Percentiles rank a stretch among this genome's conserved stretches.
These are phyloP conservation scores for Epinotia brunnichana DNA, from an alignment of 2,888 invertebrate genomes.

Conservation along the genomic window DNA sequence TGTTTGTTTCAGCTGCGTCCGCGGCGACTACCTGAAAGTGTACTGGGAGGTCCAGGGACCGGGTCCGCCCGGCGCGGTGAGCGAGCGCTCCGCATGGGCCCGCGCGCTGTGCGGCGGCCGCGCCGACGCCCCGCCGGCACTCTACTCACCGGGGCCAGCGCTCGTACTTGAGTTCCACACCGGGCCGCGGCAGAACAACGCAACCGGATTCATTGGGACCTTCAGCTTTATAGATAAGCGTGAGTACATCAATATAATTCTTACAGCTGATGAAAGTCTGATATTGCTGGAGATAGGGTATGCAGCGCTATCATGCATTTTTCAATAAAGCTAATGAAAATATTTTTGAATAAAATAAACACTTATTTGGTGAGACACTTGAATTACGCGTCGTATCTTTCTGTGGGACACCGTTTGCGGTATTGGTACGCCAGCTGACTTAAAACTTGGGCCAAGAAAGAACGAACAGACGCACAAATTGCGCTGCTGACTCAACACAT, in stretches of 20 bases:
- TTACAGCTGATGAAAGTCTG: too few relatives aligned
- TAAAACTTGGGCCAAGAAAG: too few relatives aligned
- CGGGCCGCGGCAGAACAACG: slow-evolving; percentile 77
- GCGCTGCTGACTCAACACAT: too few relatives aligned
- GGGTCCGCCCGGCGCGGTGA: slow-evolving; percentile 87
- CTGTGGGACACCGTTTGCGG: too few relatives aligned
- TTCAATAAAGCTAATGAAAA: too few relatives aligned
- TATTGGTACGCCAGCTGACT: too few relatives aligned
- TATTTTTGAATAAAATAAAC: too few relatives aligned
- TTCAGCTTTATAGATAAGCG: slow-evolving; percentile 91
- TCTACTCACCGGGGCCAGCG: slow-evolving; percentile 90
- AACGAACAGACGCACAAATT: too few relatives aligned
- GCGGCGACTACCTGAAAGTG: slow-evolving; percentile 90
- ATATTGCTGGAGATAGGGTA: too few relatives aligned
- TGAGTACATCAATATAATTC: slow-evolving; percentile 72
- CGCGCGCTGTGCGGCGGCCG: slow-evolving; percentile 88
- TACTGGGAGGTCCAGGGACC: slow-evolving; percentile 90
- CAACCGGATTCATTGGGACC: slow-evolving; percentile 89
- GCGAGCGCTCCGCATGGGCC: slow-evolving; percentile 90
- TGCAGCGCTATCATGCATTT: too few relatives aligned
- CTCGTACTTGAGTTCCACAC: slow-evolving; percentile 90
- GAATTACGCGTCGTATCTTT: too few relatives aligned
- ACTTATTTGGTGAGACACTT: too few relatives aligned
- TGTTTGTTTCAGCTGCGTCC: slow-evolving; percentile 87
- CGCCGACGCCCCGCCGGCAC: slow-evolving; percentile 87